Evolutionary conservation across 2,113 vertebrate species (phyloP), one percentile per base, ranked within the genome.

Genomic region (Ciconia boyciana): DNA sequence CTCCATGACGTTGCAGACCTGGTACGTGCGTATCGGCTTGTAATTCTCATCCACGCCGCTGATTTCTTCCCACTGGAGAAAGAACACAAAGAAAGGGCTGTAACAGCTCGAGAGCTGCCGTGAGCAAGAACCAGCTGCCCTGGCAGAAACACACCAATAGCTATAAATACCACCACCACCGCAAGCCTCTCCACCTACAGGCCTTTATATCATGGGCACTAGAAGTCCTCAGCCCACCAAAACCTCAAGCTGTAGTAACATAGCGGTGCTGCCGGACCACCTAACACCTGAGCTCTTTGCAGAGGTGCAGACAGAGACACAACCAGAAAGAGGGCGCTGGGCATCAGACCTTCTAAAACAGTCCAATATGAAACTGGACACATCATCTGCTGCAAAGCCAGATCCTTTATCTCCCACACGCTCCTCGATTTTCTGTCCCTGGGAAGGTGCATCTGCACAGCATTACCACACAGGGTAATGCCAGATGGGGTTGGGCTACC

Each of bases 1-100:
- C 96, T 99, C 99, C 99, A 99, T 99, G 94, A 99, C 99, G 0
- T 99, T 99, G 96, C 99, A 99, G 54, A 99, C 99, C 98, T 99
- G 99, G 97, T 99, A 99, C 0, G 99, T 99, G 76, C 99, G 98
- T 54, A 99, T 99, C 0, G 99, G 99, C 75, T 98, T 99, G 97
- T 99, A 98, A 80, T 99, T 98, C 89, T 99, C 99, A 78, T 99
- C 99, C 76, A 99, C 99, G 0, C 99, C 99, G 0, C 99, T 99
- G 97, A 99, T 99, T 96, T 99, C 99, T 96, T 99, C 99, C 99
- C 99, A 99, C 99, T 99, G 98, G 21, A 76, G 83, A 91, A 39
- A 86, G 79, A 77, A 68, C 83, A 95, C 64, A 96, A 39, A 39
- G 44, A 46, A 22, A 85, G 76, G 68, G 49, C 85, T 49, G 54